A percentile compares a stretch with the other conserved stretches of the same genome.
Evolutionary conservation across 1,140 invertebrate species (phyloP).

Genomic region (Sinella curviseta): DNA sequence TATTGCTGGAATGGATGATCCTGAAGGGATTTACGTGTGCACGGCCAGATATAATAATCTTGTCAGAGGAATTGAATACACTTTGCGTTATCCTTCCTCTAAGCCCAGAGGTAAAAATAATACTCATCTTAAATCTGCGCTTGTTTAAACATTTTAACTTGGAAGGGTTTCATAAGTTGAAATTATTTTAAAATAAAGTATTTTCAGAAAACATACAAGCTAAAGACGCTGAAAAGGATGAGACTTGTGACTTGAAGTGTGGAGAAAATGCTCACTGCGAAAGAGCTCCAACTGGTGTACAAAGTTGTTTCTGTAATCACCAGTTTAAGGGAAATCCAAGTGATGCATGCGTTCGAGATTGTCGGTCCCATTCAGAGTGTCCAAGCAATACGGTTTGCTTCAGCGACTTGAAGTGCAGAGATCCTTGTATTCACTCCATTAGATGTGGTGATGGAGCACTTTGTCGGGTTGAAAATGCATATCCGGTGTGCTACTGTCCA

Average conservation of each 20-base stretch:
- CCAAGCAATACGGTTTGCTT: constrained; percentile 71
- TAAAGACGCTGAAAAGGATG: constrained; percentile 50
- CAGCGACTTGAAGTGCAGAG: constrained; percentile 65
- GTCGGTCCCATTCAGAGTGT: constrained; percentile 77
- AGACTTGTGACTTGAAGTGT: constrained; percentile 72
- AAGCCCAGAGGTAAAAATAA: not conserved
- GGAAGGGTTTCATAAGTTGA: no score
- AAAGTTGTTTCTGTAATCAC: constrained; percentile 79
- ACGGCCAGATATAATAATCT: constrained; percentile 32
- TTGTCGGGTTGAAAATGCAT: constrained; percentile 73
- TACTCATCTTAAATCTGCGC: not conserved
- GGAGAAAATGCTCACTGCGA: constrained; percentile 79
- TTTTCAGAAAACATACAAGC: not conserved
- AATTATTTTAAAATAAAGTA: no score
- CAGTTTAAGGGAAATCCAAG: constrained; percentile 78
- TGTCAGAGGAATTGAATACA: constrained; percentile 32
- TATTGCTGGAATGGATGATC: constrained; percentile 22
- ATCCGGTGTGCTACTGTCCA: constrained; percentile 74
- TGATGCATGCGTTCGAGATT: constrained; percentile 69
- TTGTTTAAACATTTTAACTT: not conserved
- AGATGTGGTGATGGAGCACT: constrained; percentile 72
- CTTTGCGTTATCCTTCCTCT: not conserved
- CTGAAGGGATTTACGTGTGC: constrained; percentile 41
- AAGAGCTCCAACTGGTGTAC: constrained; percentile 71
- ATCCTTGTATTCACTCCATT: constrained; percentile 70